Conservation (phyloP, 2,888 invertebrate species). For the Parapristionchus giblindavisi region DNA sequence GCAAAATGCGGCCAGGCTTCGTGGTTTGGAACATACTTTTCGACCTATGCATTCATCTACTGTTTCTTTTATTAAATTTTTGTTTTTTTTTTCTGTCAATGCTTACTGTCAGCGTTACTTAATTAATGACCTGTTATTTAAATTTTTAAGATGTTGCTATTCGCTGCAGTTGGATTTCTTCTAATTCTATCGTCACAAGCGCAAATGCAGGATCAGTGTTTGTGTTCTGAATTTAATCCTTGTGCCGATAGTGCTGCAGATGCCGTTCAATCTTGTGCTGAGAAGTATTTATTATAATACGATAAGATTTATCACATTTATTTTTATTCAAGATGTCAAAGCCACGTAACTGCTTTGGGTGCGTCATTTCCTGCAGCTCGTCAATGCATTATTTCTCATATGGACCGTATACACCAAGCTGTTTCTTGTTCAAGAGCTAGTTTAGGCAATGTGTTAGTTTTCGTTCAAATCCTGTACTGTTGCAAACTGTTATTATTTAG, state of each 20-base stretch:
- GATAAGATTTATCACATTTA: background rate
- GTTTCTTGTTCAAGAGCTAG: background rate
- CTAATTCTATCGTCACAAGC: background rate
- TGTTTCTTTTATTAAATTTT: no score
- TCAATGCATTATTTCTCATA: conserved; percentile 4
- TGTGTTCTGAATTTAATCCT: conserved; percentile 8
- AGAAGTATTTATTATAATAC: conserved; percentile 5
- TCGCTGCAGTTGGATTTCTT: background rate
- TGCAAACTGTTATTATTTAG: conserved; percentile 5
- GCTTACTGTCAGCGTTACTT: no score
- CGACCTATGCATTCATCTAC: no score
- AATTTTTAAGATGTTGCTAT: no score
- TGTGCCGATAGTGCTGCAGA: background rate
- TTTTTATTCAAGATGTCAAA: conserved; percentile 10
- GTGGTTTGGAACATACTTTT: no score
- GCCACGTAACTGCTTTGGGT: conserved; percentile 20
- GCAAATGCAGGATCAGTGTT: conserved; percentile 33
- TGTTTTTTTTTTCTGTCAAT: no score
- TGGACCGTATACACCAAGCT: conserved; percentile 1
- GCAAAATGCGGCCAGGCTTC: no score
- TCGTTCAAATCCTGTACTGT: background rate
- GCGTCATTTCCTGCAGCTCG: conserved; percentile 1
- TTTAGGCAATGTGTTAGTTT: conserved; percentile 23
- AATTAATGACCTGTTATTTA: no score
- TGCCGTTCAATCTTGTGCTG: background rate